A percentile compares a stretch with the other conserved stretches of the same genome.
Conservation (phyloP, 2,113 vertebrate genomes). For the Petroica traversi region DNA sequence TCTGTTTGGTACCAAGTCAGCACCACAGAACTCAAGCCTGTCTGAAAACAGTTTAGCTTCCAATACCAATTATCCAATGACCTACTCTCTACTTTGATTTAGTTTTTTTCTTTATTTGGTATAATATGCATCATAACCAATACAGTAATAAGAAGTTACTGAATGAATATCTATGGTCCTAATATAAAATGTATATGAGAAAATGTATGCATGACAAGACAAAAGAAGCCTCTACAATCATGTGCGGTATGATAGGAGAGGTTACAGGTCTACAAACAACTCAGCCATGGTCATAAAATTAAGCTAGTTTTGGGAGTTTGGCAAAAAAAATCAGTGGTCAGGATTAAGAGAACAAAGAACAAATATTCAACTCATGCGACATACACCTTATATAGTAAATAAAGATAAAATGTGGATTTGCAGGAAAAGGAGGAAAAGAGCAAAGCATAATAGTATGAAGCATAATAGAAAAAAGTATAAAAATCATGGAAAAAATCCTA, state of each 20-base stretch:
- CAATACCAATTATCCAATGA: neutral
- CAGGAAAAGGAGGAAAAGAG: neutral
- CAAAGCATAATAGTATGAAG: neutral
- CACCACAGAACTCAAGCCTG: neutral
- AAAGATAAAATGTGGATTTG: neutral
- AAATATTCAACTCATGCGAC: neutral
- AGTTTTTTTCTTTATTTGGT: neutral
- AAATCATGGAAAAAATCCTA: neutral
- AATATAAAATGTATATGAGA: neutral
- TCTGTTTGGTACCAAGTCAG: neutral
- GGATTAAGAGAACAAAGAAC: neutral
- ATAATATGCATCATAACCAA: neutral
- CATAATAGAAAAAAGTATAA: neutral
- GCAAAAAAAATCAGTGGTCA: neutral
- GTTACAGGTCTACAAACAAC: neutral
- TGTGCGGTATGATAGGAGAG: neutral
- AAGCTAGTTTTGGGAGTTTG: neutral
- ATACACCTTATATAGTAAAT: neutral
- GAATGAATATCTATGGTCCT: neutral
- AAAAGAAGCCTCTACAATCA: neutral
- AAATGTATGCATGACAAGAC: neutral
- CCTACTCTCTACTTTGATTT: neutral
- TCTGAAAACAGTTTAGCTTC: neutral
- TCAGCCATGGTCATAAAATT: neutral
- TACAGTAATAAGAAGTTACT: neutral